Evolutionary conservation across 2,888 invertebrate species (phyloP), one percentile per base, ranked within the genome.

Genomic region (Dryobota labecula): DNA sequence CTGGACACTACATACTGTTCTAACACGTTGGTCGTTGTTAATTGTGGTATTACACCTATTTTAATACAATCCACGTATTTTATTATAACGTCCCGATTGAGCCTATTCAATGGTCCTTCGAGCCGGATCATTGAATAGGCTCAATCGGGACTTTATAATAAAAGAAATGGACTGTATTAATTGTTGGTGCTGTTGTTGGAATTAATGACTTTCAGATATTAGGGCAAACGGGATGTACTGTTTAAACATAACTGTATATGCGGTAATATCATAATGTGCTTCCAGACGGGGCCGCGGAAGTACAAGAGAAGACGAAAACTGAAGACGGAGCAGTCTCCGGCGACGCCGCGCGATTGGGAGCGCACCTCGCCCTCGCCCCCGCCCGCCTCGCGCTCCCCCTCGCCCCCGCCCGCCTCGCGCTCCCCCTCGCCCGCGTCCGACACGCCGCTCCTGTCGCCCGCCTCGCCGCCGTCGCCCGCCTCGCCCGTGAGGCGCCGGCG

Each of bases 241-340:
- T 18, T 5, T 45, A 45, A 36, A 53, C n/a, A 9, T n/a, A 45
- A 74, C 38, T 43, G 30, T 30, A 9, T n/a, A 30, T 61, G 2
- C 8, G 4, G 27, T 24, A 53, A 54, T 36, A 33, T 30, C 6
- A 54, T 54, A 5, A 41, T 38, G 33, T 47, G 41, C 30, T 86
- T 82, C 13, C 86, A 98, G 96, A 96, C 97, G 57, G 98, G 97
- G 0, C 97, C 97, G 0, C 96, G 98, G 2, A 98, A 98, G 88
- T 98, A 98, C 91, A 98, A 98, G 90, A 96, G 98, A 0, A 96
- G 98, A 67, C 97, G 98, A 83, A 98, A 98, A 92, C 88, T 98
- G 27, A 98, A 98, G 89, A 84, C 85, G 18, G 91, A 91, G 36
- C 66, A 47, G 72, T 87, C 88, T 0, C 86, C 91, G 9, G 84